These are phyloP conservation scores for Philopotamus ludificatus DNA, from an alignment of 1,140 invertebrate species.

Conservation along the genomic window DNA sequence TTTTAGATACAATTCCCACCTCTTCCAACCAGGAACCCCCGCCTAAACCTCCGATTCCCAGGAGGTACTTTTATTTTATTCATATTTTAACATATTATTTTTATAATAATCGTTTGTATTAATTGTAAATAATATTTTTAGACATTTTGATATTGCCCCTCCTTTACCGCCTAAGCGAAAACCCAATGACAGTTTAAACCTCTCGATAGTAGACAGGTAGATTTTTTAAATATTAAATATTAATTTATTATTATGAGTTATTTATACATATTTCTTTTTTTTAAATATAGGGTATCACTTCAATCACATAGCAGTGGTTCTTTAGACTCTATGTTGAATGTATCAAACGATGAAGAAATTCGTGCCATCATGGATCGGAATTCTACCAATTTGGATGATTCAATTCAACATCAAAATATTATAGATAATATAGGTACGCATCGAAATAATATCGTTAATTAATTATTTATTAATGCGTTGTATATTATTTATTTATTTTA, in stretches of 20 bases:
- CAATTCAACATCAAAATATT: conserved; percentile 47
- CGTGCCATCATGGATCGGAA: conserved; percentile 60
- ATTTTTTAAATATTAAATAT: conserved; percentile 13
- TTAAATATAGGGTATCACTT: conserved; percentile 47
- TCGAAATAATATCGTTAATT: not conserved
- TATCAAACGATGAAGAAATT: conserved; percentile 76
- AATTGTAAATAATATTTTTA: conserved; percentile 42
- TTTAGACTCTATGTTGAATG: conserved; percentile 79
- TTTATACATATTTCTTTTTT: conserved; percentile 5
- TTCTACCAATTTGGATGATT: conserved; percentile 51
- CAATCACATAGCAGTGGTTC: conserved; percentile 75
- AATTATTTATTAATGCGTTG: not conserved
- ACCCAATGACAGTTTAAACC: conserved; percentile 51
- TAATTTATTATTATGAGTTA: conserved; percentile 9
- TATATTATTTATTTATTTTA: conserved; percentile 13
- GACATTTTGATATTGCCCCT: conserved; percentile 55
- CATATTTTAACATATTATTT: conserved; percentile 4
- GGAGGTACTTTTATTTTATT: conserved; percentile 55
- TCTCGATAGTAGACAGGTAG: conserved; percentile 53
- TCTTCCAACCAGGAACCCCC: conserved; percentile 60
- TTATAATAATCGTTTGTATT: not conserved
- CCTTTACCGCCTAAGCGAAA: conserved; percentile 55
- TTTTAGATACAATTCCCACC: conserved; percentile 51
- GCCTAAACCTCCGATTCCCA: conserved; percentile 84
- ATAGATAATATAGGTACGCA: conserved; percentile 48